Percentiles rank a stretch among this genome's conserved stretches.
These are phyloP conservation scores for Hemiprocne comata DNA, from an alignment of 2,113 vertebrate species.

Conservation along the genomic window DNA sequence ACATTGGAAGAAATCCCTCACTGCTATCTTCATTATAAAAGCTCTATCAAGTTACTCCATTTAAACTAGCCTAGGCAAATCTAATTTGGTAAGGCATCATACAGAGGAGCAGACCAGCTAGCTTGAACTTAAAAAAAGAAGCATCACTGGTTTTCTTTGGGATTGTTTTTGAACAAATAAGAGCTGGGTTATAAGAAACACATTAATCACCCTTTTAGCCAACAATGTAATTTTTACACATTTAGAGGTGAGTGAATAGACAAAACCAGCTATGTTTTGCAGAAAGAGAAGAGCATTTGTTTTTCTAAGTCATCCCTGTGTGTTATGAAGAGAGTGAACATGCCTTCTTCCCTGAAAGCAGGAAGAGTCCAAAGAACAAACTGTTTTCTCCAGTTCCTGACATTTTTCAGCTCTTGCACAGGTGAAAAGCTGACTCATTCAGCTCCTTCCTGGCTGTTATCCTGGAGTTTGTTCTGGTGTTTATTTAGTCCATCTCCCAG, in stretches of 20 bases:
- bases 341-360: neutral
- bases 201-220: neutral
- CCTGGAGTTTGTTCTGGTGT: neutral
- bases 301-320: neutral
- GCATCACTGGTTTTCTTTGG: neutral
- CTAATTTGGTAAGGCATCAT: neutral
- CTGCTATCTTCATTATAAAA: neutral
- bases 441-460: neutral
- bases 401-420: neutral
- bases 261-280: neutral
- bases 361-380: neutral
- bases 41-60: neutral
- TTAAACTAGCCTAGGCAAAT: neutral
- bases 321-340: neutral
- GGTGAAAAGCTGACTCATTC: neutral
- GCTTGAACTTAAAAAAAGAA: neutral
- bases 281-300: neutral
- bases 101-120: rapidly evolving
- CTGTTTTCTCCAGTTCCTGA: neutral
- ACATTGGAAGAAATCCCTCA: neutral
- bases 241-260: neutral
- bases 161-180: neutral
- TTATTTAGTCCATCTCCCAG: neutral
- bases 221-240: neutral
- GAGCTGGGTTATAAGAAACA: neutral